Conservation (phyloP, 2,113 vertebrate species). For the Hypanus sabinus region DNA sequence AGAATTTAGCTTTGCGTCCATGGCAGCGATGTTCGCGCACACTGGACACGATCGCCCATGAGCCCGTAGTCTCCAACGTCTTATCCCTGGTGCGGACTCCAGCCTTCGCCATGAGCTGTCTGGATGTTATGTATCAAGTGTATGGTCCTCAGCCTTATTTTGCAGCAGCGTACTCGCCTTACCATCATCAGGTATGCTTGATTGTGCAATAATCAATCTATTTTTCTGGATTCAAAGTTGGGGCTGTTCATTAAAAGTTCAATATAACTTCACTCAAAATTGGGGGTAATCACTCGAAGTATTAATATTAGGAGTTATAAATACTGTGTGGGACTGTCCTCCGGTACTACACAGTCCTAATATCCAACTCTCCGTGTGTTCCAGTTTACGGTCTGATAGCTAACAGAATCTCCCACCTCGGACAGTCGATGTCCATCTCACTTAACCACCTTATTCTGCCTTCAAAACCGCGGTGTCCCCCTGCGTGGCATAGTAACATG, state of each 20-base stretch:
- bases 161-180: slow-evolving; percentile 74
- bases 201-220: not conserved
- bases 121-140: slow-evolving; percentile 98
- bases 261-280: not conserved
- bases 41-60: slow-evolving; percentile 48
- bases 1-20: slow-evolving; percentile 21
- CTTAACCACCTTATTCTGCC: slow-evolving; percentile 42
- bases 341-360: no score
- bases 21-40: slow-evolving; percentile 34
- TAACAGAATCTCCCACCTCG: slow-evolving; percentile 41
- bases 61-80: slow-evolving; percentile 42
- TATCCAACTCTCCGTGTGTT: not conserved
- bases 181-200: slow-evolving; percentile 77
- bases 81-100: slow-evolving; percentile 51
- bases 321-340: not conserved
- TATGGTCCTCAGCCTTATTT: slow-evolving; percentile 89
- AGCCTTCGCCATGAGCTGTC: slow-evolving; percentile 84
- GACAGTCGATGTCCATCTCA: slow-evolving; percentile 50
- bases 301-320: no score
- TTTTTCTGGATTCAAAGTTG: not conserved
- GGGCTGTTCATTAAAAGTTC: no score
- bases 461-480: slow-evolving; percentile 51
- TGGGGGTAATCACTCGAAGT: no score
- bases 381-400: not conserved
- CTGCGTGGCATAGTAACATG: not conserved